Percentiles rank a stretch among this genome's conserved stretches.
Conservation (phyloP, 2,113 vertebrate genomes). For the Xyrauchen texanus region DNA sequence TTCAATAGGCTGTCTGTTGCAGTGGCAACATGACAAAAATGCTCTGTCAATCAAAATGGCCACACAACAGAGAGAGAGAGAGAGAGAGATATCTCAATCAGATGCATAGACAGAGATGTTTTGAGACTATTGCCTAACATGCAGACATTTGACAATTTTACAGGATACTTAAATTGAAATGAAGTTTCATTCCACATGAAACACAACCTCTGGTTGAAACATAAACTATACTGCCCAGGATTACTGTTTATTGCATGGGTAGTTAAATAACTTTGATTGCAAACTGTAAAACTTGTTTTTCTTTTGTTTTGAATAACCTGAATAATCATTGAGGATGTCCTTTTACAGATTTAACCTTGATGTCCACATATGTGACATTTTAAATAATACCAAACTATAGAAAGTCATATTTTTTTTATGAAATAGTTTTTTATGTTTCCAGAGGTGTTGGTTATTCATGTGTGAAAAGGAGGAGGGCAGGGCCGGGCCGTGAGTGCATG, state of each 20-base stretch:
- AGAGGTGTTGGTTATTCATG: too few species aligned
- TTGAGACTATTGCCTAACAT: conserved; percentile 28
- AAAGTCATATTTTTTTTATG: too few species aligned
- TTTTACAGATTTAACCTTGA: neutral
- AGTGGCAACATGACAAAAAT: conserved; percentile 53
- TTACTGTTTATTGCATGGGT: neutral
- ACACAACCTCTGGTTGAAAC: neutral
- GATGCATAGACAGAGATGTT: conserved; percentile 29
- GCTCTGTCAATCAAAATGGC: conserved; percentile 55
- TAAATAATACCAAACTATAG: too few species aligned
- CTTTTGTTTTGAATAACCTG: conserved; percentile 1
- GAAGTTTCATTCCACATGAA: conserved; percentile 14
- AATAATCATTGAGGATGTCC: neutral
- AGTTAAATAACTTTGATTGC: conserved; percentile 11
- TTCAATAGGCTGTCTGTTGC: conserved; percentile 52
- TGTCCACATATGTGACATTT: too few species aligned
- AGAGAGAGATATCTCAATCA: conserved; percentile 36
- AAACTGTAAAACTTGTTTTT: conserved; percentile 5
- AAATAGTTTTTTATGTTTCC: too few species aligned
- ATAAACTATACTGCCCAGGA: neutral
- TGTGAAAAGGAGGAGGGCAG: too few species aligned
- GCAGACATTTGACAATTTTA: conserved; percentile 31
- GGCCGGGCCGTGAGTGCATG: too few species aligned
- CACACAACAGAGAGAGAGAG: neutral
- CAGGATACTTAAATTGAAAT: conserved; percentile 28